Evolutionary conservation across 2,888 invertebrate genomes (phyloP), one percentile per base, ranked within the genome.

Genomic region (Peribatodes rhomboidaria): DNA sequence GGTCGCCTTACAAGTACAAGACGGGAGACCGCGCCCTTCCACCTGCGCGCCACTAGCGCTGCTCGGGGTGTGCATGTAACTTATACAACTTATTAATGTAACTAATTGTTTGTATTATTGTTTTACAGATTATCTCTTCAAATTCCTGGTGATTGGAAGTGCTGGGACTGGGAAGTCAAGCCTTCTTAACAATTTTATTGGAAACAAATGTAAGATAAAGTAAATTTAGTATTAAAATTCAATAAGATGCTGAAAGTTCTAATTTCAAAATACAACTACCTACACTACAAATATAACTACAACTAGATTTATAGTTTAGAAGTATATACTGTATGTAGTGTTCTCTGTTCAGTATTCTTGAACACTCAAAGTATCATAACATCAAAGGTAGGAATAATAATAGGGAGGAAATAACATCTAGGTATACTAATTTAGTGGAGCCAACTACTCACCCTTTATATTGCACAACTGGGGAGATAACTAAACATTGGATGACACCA

Each of bases 121-220:
- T n/a, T 50, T 55, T 94, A 60, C 91, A 96, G 97, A 97, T 94
- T 97, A 96, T 83, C 93, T 97, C 70, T 97, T 97, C 88, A 97
- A 97, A 93, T 97, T 97, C 85, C 90, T 97, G 73, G 96, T 97
- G 33, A 97, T 97, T 84, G 97, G 97, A 68, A 97, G 96, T 92
- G 97, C 97, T 73, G 97, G 97, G 53, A 95, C 96, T 71, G 97
- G 97, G 70, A 97, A 97, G 87, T 97, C 97, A 55, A 97, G 97
- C 81, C 94, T 97, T 39, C 92, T 97, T 42, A 97, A 97, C 87
- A 97, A 97, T 86, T 97, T 97, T 81, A 96, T 97, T 79, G 97
- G 97, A 87, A 96, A 95, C 79, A 97, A 97, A 94, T 97, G 97
- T 97, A 93, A 95, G 96, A 95, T 74, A 18, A 16, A 50, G n/a